Evolutionary conservation across 2,888 invertebrate species (phyloP), one percentile per base, ranked within the genome.

Genomic region (Microplitis deprimator): DNA sequence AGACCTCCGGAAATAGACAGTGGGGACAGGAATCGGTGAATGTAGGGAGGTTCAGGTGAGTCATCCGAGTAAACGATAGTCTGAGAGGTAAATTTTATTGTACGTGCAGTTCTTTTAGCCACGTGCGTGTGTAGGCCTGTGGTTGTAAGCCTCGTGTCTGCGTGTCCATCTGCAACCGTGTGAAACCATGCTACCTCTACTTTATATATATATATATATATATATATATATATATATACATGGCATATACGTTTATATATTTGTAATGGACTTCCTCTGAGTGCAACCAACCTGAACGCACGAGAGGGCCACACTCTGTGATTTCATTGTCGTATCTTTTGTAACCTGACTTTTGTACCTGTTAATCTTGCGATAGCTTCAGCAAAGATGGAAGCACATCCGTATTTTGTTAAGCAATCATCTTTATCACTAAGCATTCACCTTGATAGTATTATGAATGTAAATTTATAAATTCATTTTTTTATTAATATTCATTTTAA

Each of bases 231-330:
- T 38, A 39, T 50, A 61, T 71, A 68, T 38, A 67, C 69, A 77
- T 78, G 3, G 3, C 29, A 29, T 29, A 29, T 29, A 71, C 68
- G 68, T 77, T 77, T 79, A 75, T 72, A 81, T 81, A 79, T 78
- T 82, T 80, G 83, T 85, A 81, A 84, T 84, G 83, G 80, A 85
- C 84, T 86, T 86, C 86, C 86, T 83, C 84, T 79, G 78, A 68
- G 73, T 71, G 81, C 85, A 86, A 71, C 86, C 84, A 81, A 85
- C 86, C 86, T 83, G 83, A 85, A 87, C 86, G 73, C 40, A 29
- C 29, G 29, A 77, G 82, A 83, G 83, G 83, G 80, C 81, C 74
- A 78, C 69, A 77, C 80, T 78, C 82, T 73, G 81, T 83, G 81
- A 84, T 84, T 85, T 78, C 77, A 81, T 78, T 80, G 67, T 73